phyloP scores from a whole-genome alignment of 1,140 invertebrate species.

The Heliothis subflexa region DNA sequence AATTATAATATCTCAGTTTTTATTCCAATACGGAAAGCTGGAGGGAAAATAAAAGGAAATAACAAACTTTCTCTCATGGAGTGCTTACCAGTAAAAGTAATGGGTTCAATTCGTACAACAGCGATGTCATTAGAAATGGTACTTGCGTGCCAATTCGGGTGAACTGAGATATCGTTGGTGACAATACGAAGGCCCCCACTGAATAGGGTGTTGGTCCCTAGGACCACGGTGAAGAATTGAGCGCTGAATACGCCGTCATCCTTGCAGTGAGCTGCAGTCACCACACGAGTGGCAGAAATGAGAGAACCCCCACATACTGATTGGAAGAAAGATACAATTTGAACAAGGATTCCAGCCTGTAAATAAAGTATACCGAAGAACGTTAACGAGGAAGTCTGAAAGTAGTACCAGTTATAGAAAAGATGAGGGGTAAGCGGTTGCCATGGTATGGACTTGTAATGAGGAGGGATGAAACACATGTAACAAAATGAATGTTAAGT shows the following conservation, averaged over 20 bases:
- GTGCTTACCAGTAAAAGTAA: constrained; percentile 27
- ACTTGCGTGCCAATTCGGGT: constrained; percentile 42
- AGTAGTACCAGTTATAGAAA: background rate
- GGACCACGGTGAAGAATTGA: constrained; percentile 42
- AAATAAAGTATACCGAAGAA: too few species aligned
- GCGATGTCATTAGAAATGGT: constrained; percentile 47
- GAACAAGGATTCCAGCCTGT: background rate
- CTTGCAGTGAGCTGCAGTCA: constrained; percentile 9
- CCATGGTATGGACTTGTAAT: too few species aligned
- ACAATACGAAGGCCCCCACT: constrained; percentile 44
- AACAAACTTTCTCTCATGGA: too few species aligned
- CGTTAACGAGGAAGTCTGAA: too few species aligned
- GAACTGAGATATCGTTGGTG: constrained; percentile 33
- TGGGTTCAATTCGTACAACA: constrained; percentile 33
- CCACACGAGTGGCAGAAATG: background rate
- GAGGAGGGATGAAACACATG: too few species aligned
- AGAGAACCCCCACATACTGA: constrained; percentile 1
- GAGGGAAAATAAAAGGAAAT: too few species aligned
- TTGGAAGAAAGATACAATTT: background rate
- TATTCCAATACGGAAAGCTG: too few species aligned
- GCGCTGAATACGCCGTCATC: constrained; percentile 20
- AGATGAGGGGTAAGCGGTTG: background rate
- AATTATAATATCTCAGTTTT: too few species aligned
- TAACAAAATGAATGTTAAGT: too few species aligned
- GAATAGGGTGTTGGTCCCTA: constrained; percentile 49